Evolutionary conservation across 37 sponge, comb jelly and placozoan species (phyloP), one percentile per base, ranked within the genome.

Genomic region (Cladorhizidae sp.): DNA sequence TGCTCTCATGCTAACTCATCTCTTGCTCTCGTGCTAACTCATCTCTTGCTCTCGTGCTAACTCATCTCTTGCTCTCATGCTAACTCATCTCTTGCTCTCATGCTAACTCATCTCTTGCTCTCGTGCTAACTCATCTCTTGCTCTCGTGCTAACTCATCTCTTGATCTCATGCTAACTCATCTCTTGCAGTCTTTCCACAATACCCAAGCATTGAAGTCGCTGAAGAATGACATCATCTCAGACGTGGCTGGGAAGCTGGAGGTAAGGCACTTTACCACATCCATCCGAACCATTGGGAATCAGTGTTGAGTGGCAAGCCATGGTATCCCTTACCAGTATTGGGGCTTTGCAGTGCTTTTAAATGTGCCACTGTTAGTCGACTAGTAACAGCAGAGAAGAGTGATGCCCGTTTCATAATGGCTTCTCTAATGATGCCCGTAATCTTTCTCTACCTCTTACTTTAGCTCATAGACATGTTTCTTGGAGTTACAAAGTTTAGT

Each of bases 121-220:
- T 11, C 73, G n/a, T 41, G 17, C 51, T 28, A 33, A 28, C 36
- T 8, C 3, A 5, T 5, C 11, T n/a, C 49, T 9, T 40, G 9
- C 51, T 26, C 35, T 12, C 8, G n/a, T 59, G 6, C 15, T 59
- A 59, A 23, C 18, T 26, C 28, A 59, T 5, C 15, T 12, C 8
- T 12, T 26, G 12, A 3, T 17, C 28, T 59, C 18, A 6, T 42
- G 42, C 49, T 42, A 8, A 23, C 18, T 43, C 35, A 3, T 70
- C 11, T 35, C 3, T 35, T 71, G 11, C 83, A 88, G 88, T 62
- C 83, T 22, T 88, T 78, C 31, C 77, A 78, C 68, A 80, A 67
- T 29, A 37, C 85, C 0, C 67, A 61, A 0, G 41, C 80, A 11
- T 58, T 89, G 71, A 67, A 79, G 80, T 41, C 18, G 18, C 36